phyloP scores from a whole-genome alignment of 2,888 invertebrate genomes.

The Deilephila porcellus region DNA sequence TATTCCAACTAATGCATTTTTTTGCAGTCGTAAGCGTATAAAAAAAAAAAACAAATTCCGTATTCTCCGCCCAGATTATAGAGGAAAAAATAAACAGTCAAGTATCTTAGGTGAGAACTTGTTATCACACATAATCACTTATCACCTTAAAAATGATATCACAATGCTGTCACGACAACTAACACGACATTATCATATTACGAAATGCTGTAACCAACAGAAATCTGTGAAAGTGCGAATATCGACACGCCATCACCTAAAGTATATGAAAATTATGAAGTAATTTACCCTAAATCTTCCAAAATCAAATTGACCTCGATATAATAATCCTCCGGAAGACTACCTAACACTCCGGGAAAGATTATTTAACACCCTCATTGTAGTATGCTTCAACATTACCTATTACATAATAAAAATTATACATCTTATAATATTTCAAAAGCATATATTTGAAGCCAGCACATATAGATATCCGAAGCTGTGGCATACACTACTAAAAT shows the following conservation, averaged over 20 bases:
- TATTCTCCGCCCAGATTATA: neutral
- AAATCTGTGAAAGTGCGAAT: conserved; percentile 17
- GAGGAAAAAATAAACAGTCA: neutral
- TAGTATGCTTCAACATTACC: too few relatives aligned
- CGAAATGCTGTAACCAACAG: conserved; percentile 5
- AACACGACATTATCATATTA: conserved; percentile 13
- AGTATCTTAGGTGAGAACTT: neutral
- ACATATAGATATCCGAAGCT: conserved; percentile 43
- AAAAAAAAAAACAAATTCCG: neutral
- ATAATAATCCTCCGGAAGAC: neutral
- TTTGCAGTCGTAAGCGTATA: too few relatives aligned
- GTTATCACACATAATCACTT: conserved; percentile 20
- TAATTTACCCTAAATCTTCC: neutral
- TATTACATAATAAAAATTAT: neutral
- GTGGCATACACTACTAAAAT: conserved; percentile 60
- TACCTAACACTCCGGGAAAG: neutral
- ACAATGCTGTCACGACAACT: conserved; percentile 22
- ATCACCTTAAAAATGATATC: conserved; percentile 26
- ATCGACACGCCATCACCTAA: neutral
- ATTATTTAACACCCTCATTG: neutral
- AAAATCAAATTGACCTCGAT: neutral
- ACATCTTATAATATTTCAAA: conserved; percentile 12
- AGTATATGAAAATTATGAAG: neutral
- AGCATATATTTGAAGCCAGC: conserved; percentile 57
- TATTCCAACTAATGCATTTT: neutral